A percentile compares a stretch with the other conserved stretches of the same genome.
Evolutionary conservation across 2,113 vertebrate species (phyloP).

Genomic region (Anseranas semipalmata): DNA sequence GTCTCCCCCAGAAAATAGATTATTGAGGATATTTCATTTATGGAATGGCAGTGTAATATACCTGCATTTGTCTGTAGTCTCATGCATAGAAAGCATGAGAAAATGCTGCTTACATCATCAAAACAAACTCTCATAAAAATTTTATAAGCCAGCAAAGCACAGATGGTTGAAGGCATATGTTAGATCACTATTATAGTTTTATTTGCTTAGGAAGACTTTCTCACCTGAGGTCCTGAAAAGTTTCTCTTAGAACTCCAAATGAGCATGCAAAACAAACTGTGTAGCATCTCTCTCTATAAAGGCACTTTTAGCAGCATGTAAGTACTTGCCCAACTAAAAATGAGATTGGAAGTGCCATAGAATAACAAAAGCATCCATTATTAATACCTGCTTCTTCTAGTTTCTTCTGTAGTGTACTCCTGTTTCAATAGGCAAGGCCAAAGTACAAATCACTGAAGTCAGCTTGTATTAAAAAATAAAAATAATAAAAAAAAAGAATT

Average conservation of each 20-base stretch:
- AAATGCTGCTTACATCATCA: slow-evolving; percentile 55
- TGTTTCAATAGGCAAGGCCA: not conserved
- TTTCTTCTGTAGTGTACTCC: not conserved
- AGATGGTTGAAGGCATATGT: slow-evolving; percentile 45
- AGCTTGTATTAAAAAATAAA: not conserved
- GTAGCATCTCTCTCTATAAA: not conserved
- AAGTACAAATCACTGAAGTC: not conserved
- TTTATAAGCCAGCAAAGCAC: slow-evolving; percentile 47
- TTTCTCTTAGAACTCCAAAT: not conserved
- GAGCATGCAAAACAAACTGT: not conserved
- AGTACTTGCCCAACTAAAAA: not conserved
- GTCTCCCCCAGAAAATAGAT: slow-evolving; percentile 35
- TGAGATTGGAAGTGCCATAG: not conserved
- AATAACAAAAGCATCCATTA: not conserved
- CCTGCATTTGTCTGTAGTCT: slow-evolving; percentile 20
- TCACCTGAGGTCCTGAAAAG: not conserved
- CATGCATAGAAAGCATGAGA: not conserved
- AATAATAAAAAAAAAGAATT: no score
- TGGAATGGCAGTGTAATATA: not conserved
- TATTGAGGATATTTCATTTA: not conserved
- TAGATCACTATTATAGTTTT: not conserved
- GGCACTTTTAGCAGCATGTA: not conserved
- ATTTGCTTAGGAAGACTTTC: slow-evolving; percentile 5
- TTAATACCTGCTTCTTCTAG: not conserved
- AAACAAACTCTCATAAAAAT: slow-evolving; percentile 45